A percentile compares a stretch with the other conserved stretches of the same genome.
phyloP scores from a whole-genome alignment of 2,113 vertebrate genomes.

The Campylomormyrus numenius region DNA sequence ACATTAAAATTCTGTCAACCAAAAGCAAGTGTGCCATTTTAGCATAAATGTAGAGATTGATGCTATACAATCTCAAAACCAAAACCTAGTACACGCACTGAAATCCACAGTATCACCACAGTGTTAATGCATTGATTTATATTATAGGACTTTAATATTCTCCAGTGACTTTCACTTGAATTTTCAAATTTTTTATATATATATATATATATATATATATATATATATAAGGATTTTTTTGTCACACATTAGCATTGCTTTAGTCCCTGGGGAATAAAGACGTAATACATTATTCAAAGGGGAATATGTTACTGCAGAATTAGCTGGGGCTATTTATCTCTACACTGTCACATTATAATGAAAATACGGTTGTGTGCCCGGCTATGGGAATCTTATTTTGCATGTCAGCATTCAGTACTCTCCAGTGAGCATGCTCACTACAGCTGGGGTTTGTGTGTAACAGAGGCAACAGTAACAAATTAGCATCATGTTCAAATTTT shows the following conservation, averaged over 20 bases:
- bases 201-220: too few species aligned
- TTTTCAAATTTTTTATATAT: not conserved
- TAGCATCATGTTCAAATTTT: not conserved
- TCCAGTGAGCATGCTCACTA: not conserved
- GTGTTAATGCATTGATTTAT: not conserved
- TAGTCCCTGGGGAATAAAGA: not conserved
- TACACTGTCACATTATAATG: not conserved
- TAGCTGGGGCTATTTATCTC: not conserved
- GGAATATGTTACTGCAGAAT: not conserved
- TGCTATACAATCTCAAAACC: not conserved
- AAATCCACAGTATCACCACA: not conserved
- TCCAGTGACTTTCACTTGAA: not conserved
- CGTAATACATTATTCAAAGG: not conserved
- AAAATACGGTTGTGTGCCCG: not conserved
- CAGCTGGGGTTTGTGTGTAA: not conserved
- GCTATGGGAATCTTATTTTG: not conserved
- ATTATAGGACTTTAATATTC: not conserved
- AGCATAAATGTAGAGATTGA: not conserved
- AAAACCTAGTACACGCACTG: not conserved
- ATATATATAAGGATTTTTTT: not conserved
- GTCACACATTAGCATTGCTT: not conserved
- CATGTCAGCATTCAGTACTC: not conserved
- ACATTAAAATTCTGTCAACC: not conserved
- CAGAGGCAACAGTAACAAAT: not conserved
- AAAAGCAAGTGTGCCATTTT: not conserved